Evolutionary conservation across 2,888 invertebrate genomes (phyloP).

Genomic region (Eueremaeus valkanovi): DNA sequence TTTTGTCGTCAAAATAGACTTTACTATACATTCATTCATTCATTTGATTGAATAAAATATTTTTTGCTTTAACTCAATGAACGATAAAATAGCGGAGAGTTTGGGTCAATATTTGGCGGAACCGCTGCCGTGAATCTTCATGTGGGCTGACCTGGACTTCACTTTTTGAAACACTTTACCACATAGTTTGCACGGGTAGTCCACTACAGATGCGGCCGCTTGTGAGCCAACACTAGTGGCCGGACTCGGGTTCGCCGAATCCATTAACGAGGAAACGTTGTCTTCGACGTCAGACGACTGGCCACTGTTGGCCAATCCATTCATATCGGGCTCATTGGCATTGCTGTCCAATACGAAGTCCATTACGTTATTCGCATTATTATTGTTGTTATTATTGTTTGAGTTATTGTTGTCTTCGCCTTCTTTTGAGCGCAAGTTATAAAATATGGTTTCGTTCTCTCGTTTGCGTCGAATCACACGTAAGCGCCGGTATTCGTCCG

Average conservation of each 20-base stretch:
- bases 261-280: conserved; percentile 12
- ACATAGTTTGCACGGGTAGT: conserved; percentile 87
- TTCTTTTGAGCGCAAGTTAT: conserved; percentile 32
- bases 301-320: neutral
- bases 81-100: conserved; percentile 9
- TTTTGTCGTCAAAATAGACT: neutral
- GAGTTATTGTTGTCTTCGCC: conserved; percentile 27
- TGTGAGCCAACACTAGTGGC: conserved; percentile 16
- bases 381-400: conserved; percentile 31
- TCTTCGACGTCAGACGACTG: conserved; percentile 8
- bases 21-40: neutral
- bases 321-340: neutral
- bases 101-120: conserved; percentile 29
- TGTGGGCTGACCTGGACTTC: conserved; percentile 98
- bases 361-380: neutral
- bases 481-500: conserved; percentile 76
- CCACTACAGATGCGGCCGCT: neutral
- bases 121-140: conserved; percentile 77
- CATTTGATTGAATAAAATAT: neutral
- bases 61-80: too few species aligned
- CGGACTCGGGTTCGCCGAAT: conserved; percentile 21
- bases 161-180: conserved; percentile 98
- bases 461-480: conserved; percentile 64
- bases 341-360: neutral
- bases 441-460: conserved; percentile 52